Conservation (phyloP, 2,113 vertebrate genomes). For the Osmerus eperlanus region DNA sequence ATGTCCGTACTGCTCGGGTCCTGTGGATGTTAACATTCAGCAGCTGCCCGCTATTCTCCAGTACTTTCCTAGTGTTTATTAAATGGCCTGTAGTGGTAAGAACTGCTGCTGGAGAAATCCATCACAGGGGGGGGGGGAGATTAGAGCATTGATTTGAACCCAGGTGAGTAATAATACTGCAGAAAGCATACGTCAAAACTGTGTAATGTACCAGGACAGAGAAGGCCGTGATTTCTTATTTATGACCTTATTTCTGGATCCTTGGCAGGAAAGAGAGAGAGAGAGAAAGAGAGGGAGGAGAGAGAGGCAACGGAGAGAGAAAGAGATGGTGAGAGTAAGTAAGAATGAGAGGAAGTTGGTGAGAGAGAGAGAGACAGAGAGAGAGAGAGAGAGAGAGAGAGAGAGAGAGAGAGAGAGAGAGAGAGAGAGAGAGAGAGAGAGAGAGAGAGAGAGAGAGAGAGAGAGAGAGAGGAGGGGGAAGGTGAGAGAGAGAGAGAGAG, state of each 20-base stretch:
- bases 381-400: background rate
- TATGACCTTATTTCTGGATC: constrained; percentile 75
- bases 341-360: background rate
- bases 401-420: constrained; percentile 4
- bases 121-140: constrained; percentile 69
- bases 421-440: constrained; percentile 25
- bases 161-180: constrained; percentile 77
- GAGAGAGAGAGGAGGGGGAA: constrained; percentile 14
- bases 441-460: constrained; percentile 8
- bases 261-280: constrained; percentile 13
- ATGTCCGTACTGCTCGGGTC: background rate
- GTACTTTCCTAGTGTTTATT: constrained; percentile 60
- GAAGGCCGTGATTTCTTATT: constrained; percentile 79
- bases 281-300: constrained; percentile 4
- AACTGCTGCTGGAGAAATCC: constrained; percentile 67
- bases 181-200: constrained; percentile 73
- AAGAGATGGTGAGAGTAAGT: background rate
- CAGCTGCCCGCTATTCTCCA: background rate
- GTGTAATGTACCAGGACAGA: constrained; percentile 71
- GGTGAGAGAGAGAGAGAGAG: background rate
- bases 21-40: background rate
- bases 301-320: background rate
- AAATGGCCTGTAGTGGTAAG: constrained; percentile 60
- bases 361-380: constrained; percentile 15
- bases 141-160: constrained; percentile 75